Evolutionary conservation across 1,140 invertebrate species (phyloP), one percentile per base, ranked within the genome.

Genomic region (Papilio glaucus): DNA sequence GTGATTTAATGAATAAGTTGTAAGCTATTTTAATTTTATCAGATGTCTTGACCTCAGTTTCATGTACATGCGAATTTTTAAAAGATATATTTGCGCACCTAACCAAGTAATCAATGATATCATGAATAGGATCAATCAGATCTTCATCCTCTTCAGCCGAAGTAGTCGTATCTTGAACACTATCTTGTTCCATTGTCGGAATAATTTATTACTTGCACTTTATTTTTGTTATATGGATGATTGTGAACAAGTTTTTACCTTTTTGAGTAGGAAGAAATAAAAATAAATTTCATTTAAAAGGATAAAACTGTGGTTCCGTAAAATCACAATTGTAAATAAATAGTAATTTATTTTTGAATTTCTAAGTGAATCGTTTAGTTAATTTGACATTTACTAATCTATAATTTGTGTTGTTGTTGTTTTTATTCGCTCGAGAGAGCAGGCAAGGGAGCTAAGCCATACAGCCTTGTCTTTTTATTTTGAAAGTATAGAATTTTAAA

Each of bases 51-150:
- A 98, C 86, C 82, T 98, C 97, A 7, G 94, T 94, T 85, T 98
- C 96, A 77, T 95, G 95, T 71, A 95, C 93, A 92, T 98, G 97
- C 85, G 98, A 96, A 84, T 95, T 96, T 88, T 96, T 96, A 78
- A 97, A 97, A 73, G 93, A 86, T 62, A 94, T 91, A 53, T 93
- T 85, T 1, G 85, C 77, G 77, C 94, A 87, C 57, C 88, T 83
- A 2, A 92, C 87, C 76, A 94, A 84, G 79, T 89, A 93, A 77
- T 94, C 93, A 71, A 93, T 89, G 69, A 94, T 93, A 77, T 94
- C 93, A 67, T 83, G 72, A 71, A 94, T 86, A 15, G 92, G 89
- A 79, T 94, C 90, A n/a, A 85, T 68, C 21, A 72, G 65, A 39
- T 83, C 72, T 57, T 83, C 79, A 69, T 70, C 42, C 13, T 79